Evolutionary conservation across 2,888 invertebrate genomes (phyloP), one percentile per base, ranked within the genome.

Genomic region (Hirtodrosophila duncani): DNA sequence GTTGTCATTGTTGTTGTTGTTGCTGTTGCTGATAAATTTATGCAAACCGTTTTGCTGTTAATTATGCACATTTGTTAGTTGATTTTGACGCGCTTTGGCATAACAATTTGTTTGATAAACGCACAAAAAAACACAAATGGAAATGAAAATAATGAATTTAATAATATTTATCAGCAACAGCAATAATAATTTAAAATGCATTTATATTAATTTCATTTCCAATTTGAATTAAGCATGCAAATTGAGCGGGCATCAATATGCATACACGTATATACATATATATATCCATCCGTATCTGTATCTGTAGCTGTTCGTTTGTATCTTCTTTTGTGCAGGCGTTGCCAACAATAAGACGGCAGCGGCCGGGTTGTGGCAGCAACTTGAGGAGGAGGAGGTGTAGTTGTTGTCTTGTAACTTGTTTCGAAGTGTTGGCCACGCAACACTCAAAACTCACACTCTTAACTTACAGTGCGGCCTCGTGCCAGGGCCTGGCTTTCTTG

Each of bases 61-160:
- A 77, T 72, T 80, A 72, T 75, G 81, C 81, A 60, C 56, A 60
- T 70, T 67, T 70, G 51, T 45, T 64, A 59, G 79, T 75, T 57
- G 63, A 67, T 72, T 72, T 72, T 79, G 75, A 79, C 79, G 75
- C 79, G 71, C 61, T 69, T 74, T 57, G 74, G 75, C 75, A 74
- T 74, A 61, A 63, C 67, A 78, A 74, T 78, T 71, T 71, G 63
- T 56, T 37, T 41, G 38, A 50, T 53, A 23, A 33, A 48, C 46
- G 30, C 36, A 31, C 17, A 21, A 31, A 33, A 38, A 16, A 11
- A n/a, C 18, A 33, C 16, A 30, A 33, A 24, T 31, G 20, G 18
- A 3, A 17, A 30, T 9, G 11, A 36, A 3, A 30, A 23, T 10
- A 34, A 26, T 13, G 27, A 38, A 13, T 21, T 14, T 3, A 20